These are phyloP conservation scores for Corythornis vintsioides DNA, from an alignment of 2,113 vertebrate genomes.

Conservation along the genomic window DNA sequence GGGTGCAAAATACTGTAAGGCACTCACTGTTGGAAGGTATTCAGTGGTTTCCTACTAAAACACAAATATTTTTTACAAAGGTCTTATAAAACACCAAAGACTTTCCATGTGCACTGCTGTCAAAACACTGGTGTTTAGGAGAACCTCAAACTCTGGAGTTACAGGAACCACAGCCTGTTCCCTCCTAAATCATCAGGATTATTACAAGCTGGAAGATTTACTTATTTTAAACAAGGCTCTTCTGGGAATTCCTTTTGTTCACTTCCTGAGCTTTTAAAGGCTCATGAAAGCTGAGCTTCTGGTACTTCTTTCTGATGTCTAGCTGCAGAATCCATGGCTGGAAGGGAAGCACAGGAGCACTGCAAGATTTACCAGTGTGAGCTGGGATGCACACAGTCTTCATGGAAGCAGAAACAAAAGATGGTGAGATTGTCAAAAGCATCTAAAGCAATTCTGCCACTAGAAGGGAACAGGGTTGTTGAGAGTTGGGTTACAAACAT, in stretches of 20 bases:
- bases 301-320: neutral
- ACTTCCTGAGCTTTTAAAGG: neutral
- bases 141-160: neutral
- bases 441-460: neutral
- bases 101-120: neutral
- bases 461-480: neutral
- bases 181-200: neutral
- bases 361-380: neutral
- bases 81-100: neutral
- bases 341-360: neutral
- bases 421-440: neutral
- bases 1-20: neutral
- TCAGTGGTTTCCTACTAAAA: neutral
- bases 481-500: neutral
- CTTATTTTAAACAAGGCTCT: neutral
- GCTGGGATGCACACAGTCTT: neutral
- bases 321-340: neutral
- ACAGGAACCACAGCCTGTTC: neutral
- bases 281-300: neutral
- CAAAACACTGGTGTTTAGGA: neutral
- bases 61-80: neutral
- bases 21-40: neutral
- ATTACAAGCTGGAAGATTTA: neutral
- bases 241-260: neutral
- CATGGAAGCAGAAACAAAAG: neutral